Base-by-base conservation (phyloP, 23 tunicate genomes). In the Corella eumyota region DNA sequence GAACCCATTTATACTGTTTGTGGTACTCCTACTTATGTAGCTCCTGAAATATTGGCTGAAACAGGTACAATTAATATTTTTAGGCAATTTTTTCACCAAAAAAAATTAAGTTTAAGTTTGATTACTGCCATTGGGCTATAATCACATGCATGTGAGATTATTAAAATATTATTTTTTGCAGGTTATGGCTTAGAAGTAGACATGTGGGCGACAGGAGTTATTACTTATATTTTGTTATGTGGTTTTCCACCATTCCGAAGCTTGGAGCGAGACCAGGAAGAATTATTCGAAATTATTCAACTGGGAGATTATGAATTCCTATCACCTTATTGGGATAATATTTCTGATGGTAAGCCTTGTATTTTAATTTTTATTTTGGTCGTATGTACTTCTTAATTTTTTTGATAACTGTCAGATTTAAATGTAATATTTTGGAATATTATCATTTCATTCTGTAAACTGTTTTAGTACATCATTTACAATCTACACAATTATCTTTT, bases 1-100 rank as follows among this genome's bases (percentile, higher is more conserved):
- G 76, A 88, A 36, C 98, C 98, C 15, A 79, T 90, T 1, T 90
- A 74, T 68, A 81, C 83, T 15, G 98, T 90, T 29, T 90, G 98
- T 40, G 98, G 98, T 22, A 90, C 98, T 0, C 98, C 98, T 24
- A 90, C 98, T 30, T 90, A 90, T 70, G 98, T 90, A 6, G 98
- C 98, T 24, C 98, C 98, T 11, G 98, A 90, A 81, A 90, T 90
- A 5, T 67, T 90, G 23, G 72, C 80, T 0, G 92, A 90, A 69
- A 61, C 82, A 17, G 97, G 90, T 77, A n/a, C n/a, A n/a, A n/a
- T n/a, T n/a, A n/a, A n/a, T n/a, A n/a, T n/a, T n/a, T 49, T 22
- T 78, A 21, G 34, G 7, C 30, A 17, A 44, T 13, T 17, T 44
- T 44, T 44, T 13, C 17, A 44, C 17, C 49, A 13, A 13, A 17